These are phyloP conservation scores for Lacerta bilineata DNA, from an alignment of 2,797 vertebrate species.

Conservation along the genomic window DNA sequence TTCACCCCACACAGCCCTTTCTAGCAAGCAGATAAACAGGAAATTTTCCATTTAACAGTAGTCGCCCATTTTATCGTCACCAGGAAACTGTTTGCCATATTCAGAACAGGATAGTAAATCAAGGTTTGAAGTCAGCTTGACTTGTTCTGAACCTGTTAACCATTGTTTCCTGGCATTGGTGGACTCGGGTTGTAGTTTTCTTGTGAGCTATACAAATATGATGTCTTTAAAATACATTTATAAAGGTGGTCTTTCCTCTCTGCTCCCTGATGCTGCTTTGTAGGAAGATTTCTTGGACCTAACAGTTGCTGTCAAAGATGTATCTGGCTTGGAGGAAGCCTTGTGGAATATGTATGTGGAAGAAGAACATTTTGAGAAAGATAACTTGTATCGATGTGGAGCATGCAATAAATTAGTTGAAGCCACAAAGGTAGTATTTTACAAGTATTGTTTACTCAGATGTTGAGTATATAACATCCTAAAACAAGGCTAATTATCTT, in stretches of 20 bases:
- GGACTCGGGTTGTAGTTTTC: not conserved
- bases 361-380: constrained; percentile 93
- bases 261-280: not conserved
- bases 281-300: constrained; percentile 97
- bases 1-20: not conserved
- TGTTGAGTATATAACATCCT: not conserved
- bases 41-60: not conserved
- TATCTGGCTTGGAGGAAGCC: constrained; percentile 91
- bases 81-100: not conserved
- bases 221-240: not conserved
- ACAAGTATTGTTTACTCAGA: not conserved
- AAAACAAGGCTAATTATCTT: not conserved
- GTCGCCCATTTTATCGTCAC: not conserved
- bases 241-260: not conserved
- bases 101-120: not conserved
- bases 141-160: not conserved
- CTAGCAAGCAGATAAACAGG: too few species aligned
- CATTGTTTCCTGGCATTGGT: not conserved
- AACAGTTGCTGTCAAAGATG: constrained; percentile 90
- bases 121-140: not conserved
- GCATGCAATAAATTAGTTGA: constrained; percentile 89
- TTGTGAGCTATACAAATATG: not conserved
- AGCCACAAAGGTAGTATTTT: constrained; percentile 90
- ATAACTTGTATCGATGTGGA: constrained; percentile 93
- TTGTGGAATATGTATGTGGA: constrained; percentile 97